phyloP scores from a whole-genome alignment of 1,140 invertebrate species.

The Zophobas morio region DNA sequence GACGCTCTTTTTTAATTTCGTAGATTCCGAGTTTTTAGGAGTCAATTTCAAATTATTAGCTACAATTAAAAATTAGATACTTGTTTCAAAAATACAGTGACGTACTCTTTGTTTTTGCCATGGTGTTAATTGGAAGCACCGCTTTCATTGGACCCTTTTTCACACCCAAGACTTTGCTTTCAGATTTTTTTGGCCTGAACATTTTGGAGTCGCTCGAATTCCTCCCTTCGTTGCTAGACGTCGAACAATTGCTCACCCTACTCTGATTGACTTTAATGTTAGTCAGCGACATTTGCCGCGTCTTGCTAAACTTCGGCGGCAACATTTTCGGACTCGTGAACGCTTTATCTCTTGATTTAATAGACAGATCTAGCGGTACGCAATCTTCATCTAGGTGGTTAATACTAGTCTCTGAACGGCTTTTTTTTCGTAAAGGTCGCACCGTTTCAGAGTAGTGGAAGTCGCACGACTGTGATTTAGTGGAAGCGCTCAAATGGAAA shows the following conservation, averaged over 20 bases:
- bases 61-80: slow-evolving; percentile 14
- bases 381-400: slow-evolving; percentile 22
- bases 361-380: slow-evolving; percentile 49
- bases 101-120: slow-evolving; percentile 37
- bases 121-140: slow-evolving; percentile 50
- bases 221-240: slow-evolving; percentile 31
- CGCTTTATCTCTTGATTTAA: slow-evolving; percentile 43
- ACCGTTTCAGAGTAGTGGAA: slow-evolving; percentile 47
- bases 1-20: slow-evolving; percentile 44
- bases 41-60: slow-evolving; percentile 20
- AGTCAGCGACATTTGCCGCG: neutral
- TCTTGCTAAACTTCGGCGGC: slow-evolving; percentile 30
- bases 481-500: slow-evolving; percentile 15
- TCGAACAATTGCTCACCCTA: neutral
- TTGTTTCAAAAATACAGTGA: slow-evolving; percentile 4
- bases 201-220: slow-evolving; percentile 34
- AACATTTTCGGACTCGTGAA: slow-evolving; percentile 16
- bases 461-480: neutral
- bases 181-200: slow-evolving; percentile 49
- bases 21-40: slow-evolving; percentile 28
- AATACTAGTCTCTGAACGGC: neutral
- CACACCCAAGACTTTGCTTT: slow-evolving; percentile 1
- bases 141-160: slow-evolving; percentile 52
- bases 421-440: slow-evolving; percentile 22
- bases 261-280: neutral